Evolutionary conservation across 1,140 invertebrate genomes (phyloP).

Genomic region (Drosophila guanche): DNA sequence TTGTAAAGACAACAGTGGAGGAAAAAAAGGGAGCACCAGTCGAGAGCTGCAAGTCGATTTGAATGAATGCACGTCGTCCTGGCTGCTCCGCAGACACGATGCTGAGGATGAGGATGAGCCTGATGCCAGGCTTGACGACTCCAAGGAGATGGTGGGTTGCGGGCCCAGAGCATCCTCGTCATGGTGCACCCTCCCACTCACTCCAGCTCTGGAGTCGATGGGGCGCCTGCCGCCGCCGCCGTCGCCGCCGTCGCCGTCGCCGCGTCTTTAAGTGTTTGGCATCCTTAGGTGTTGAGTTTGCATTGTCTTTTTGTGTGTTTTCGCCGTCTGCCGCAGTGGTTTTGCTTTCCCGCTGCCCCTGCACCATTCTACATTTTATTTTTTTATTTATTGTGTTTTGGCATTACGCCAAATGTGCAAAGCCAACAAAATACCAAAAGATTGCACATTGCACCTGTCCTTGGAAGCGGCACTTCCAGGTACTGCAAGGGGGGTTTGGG

Average conservation of each 20-base stretch:
- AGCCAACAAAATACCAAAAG: slow-evolving; percentile 82
- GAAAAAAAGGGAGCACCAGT: background rate
- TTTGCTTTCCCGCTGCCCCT: slow-evolving; percentile 37
- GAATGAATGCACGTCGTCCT: slow-evolving; percentile 76
- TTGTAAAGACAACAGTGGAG: slow-evolving; percentile 39
- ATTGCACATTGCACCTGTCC: slow-evolving; percentile 81
- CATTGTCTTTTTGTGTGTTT: slow-evolving; percentile 72
- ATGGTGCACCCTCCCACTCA: background rate
- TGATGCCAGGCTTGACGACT: too few relatives aligned
- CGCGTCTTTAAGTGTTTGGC: slow-evolving; percentile 77
- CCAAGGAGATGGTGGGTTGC: too few relatives aligned
- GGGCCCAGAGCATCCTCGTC: too few relatives aligned
- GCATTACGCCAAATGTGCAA: slow-evolving; percentile 80
- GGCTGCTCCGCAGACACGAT: slow-evolving; percentile 22
- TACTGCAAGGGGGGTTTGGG: background rate
- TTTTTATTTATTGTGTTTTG: slow-evolving; percentile 54
- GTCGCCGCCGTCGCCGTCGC: background rate
- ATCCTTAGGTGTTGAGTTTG: slow-evolving; percentile 79
- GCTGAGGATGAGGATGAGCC: background rate
- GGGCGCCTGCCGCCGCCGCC: too few relatives aligned
- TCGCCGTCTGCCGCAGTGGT: slow-evolving; percentile 52
- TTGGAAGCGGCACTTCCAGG: slow-evolving; percentile 48
- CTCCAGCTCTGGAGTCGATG: background rate
- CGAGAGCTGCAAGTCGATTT: slow-evolving; percentile 53
- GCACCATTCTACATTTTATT: background rate